A percentile compares a stretch with the other conserved stretches of the same genome.
These are phyloP conservation scores for Melipona bicolor DNA, from an alignment of 2,888 invertebrate genomes.

Conservation along the genomic window DNA sequence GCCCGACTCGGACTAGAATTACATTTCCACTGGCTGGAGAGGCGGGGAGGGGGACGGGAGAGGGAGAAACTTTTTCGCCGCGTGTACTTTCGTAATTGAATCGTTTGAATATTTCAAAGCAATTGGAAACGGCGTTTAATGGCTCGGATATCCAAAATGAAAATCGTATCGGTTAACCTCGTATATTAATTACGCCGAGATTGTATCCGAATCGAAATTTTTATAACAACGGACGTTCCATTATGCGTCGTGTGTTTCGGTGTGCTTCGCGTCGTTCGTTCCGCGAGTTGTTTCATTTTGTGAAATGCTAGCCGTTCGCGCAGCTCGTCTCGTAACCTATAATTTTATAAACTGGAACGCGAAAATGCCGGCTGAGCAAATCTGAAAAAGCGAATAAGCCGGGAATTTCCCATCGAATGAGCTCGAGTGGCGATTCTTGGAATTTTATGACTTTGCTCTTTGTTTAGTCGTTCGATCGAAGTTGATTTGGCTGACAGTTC, in stretches of 20 bases:
- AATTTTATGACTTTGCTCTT: not conserved
- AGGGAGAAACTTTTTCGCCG: not conserved
- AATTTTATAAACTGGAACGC: not conserved
- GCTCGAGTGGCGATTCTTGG: not conserved
- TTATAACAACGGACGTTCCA: not conserved
- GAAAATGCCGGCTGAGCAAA: not conserved
- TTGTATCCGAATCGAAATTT: not conserved
- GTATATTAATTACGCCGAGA: not conserved
- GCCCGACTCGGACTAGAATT: not conserved
- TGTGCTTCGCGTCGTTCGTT: not conserved
- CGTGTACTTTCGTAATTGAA: not conserved
- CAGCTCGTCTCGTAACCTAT: not conserved
- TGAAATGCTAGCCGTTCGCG: not conserved
- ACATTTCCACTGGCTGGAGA: too few relatives aligned
- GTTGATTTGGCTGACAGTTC: too few relatives aligned
- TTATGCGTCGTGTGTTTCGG: too few relatives aligned
- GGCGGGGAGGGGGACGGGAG: too few relatives aligned
- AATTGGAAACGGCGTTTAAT: not conserved
- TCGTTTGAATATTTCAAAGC: not conserved
- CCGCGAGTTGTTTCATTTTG: not conserved
- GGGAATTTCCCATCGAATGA: conserved; percentile 5
- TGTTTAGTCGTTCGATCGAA: not conserved
- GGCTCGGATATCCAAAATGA: not conserved
- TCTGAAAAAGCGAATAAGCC: not conserved
- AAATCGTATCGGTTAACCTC: not conserved